Conservation (phyloP, 2,888 invertebrate species). For the Andricus quercusramuli region DNA sequence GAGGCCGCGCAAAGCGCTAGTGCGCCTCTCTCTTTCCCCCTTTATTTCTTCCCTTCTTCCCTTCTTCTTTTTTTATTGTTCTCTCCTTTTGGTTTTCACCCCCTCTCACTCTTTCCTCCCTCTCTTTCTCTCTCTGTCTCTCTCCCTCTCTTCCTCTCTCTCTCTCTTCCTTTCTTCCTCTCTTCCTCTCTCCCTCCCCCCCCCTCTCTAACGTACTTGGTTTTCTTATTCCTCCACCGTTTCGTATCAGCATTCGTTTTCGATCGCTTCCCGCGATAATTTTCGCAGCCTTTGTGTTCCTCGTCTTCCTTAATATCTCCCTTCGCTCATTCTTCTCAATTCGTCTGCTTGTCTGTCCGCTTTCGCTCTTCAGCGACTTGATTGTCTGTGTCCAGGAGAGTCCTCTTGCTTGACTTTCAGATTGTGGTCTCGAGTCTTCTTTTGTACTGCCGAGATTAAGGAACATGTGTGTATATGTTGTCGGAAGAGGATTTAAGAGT, state of each 20-base stretch:
- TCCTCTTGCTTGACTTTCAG: constrained; percentile 19
- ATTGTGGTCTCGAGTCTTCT: constrained; percentile 2
- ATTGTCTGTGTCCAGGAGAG: constrained; percentile 14
- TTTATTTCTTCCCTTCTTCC: no score
- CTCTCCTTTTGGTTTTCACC: constrained; percentile 26
- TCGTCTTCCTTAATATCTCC: constrained; percentile 15
- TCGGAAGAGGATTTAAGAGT: neutral
- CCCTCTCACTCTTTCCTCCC: neutral
- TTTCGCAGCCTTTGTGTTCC: constrained; percentile 20
- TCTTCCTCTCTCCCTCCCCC: constrained; percentile 49
- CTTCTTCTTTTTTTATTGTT: constrained; percentile 40
- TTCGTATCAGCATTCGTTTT: constrained; percentile 38
- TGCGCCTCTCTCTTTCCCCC: neutral
- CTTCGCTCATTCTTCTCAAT: constrained; percentile 37
- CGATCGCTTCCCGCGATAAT: constrained; percentile 22
- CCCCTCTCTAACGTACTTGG: constrained; percentile 42
- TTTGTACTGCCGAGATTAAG: constrained; percentile 12
- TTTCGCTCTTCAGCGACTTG: constrained; percentile 14
- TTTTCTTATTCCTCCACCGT: constrained; percentile 10
- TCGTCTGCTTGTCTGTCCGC: constrained; percentile 29
- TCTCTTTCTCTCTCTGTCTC: constrained; percentile 15
- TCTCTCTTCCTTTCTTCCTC: no score
- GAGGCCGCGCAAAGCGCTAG: constrained; percentile 71
- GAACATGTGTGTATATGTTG: constrained; percentile 9
- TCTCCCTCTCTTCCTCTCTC: no score